Conservation (phyloP, 2,888 invertebrate species). For the Macrosiphum euphorbiae region DNA sequence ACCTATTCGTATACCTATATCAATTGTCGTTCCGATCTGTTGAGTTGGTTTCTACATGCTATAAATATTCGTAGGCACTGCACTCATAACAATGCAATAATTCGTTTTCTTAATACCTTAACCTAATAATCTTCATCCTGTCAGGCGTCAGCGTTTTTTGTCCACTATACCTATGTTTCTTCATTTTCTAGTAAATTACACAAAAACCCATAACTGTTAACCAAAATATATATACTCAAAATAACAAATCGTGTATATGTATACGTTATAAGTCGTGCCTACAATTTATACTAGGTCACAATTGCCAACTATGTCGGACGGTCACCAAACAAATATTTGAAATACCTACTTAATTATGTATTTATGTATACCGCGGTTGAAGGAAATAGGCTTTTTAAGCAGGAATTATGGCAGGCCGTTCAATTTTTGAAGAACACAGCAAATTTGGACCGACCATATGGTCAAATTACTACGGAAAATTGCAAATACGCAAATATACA, state of each 20-base stretch:
- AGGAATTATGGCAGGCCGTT: background rate
- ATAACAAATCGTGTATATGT: background rate
- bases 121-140: constrained; percentile 17
- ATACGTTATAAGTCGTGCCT: background rate
- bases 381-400: background rate
- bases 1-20: constrained; percentile 15
- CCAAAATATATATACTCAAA: background rate
- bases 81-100: background rate
- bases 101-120: constrained; percentile 24
- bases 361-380: background rate
- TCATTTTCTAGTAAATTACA: background rate
- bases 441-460: no score
- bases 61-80: background rate
- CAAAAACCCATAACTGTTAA: background rate
- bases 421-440: no score
- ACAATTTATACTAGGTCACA: background rate
- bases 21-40: constrained; percentile 56
- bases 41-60: constrained; percentile 22
- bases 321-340: background rate
- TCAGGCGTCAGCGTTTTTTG: background rate
- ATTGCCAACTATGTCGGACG: background rate
- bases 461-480: no score
- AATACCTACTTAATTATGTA: background rate
- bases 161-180: background rate
- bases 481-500: no score